These are phyloP conservation scores for Patiria pectinifera DNA, from an alignment of 53 echinoderm and acorn worm species.

Conservation along the genomic window DNA sequence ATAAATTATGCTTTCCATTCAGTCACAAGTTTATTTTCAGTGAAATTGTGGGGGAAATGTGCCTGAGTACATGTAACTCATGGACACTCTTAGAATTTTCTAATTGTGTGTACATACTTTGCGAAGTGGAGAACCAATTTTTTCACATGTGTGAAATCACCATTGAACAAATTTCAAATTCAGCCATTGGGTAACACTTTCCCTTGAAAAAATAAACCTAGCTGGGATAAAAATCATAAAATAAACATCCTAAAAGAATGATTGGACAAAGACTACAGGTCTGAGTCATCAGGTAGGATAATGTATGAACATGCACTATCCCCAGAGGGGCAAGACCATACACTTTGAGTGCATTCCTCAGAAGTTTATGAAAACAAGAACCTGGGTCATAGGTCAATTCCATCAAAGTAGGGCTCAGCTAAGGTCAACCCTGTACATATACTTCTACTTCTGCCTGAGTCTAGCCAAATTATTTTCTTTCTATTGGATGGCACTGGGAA, in stretches of 20 bases:
- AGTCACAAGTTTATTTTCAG: too few species aligned
- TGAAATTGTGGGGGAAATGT: too few species aligned
- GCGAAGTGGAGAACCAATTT: too few species aligned
- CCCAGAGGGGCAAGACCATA: neutral
- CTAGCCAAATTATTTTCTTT: constrained; percentile 30
- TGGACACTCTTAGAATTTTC: too few species aligned
- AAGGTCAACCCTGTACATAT: constrained; percentile 61
- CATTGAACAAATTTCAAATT: too few species aligned
- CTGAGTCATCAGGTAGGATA: neutral
- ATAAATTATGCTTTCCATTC: too few species aligned
- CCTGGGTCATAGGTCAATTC: constrained; percentile 59
- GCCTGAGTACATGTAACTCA: too few species aligned
- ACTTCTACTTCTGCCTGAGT: constrained; percentile 49
- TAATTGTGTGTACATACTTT: too few species aligned
- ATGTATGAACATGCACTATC: neutral
- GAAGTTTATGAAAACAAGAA: constrained; percentile 48
- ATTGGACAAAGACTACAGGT: neutral
- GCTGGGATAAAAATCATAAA: neutral
- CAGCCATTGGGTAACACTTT: too few species aligned
- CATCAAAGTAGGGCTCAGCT: constrained; percentile 61
- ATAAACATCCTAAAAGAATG: neutral
- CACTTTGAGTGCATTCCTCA: constrained; percentile 5
- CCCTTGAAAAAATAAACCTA: neutral
- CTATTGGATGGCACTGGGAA: constrained; percentile 12
- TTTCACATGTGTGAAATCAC: too few species aligned